These are phyloP conservation scores for Emmelina monodactyla DNA, from an alignment of 2,888 invertebrate genomes.

Conservation along the genomic window DNA sequence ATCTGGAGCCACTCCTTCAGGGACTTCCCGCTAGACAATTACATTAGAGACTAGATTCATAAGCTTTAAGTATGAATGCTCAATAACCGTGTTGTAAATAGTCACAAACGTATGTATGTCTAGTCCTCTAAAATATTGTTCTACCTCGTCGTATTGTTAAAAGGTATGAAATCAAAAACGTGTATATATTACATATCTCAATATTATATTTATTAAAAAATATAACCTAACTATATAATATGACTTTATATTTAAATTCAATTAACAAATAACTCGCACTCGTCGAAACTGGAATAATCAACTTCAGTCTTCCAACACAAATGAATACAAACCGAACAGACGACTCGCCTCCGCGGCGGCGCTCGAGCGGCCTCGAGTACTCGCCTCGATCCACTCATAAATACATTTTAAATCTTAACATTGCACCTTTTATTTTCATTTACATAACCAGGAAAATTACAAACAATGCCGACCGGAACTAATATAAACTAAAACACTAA, in stretches of 20 bases:
- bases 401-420: constrained; percentile 45
- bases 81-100: too few relatives aligned
- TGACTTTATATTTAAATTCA: constrained; percentile 65
- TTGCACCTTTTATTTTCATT: constrained; percentile 55
- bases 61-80: too few relatives aligned
- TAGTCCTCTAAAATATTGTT: too few relatives aligned
- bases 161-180: constrained; percentile 40
- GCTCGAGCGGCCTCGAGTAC: too few relatives aligned
- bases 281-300: constrained; percentile 62
- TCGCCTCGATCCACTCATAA: constrained; percentile 35
- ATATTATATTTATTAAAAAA: constrained; percentile 68
- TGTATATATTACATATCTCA: constrained; percentile 60
- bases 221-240: constrained; percentile 67
- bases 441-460: constrained; percentile 38
- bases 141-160: too few relatives aligned
- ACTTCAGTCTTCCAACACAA: constrained; percentile 64
- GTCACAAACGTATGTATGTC: too few relatives aligned
- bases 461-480: too few relatives aligned
- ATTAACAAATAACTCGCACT: constrained; percentile 65
- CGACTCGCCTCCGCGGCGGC: too few relatives aligned
- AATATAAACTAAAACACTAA: constrained; percentile 43
- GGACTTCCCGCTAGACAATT: constrained; percentile 73
- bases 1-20: constrained; percentile 80
- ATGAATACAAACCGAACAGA: constrained; percentile 47
- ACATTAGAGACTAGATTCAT: constrained; percentile 64